Evolutionary conservation across 2,797 vertebrate species (phyloP).

Genomic region (Rhincodon typus): DNA sequence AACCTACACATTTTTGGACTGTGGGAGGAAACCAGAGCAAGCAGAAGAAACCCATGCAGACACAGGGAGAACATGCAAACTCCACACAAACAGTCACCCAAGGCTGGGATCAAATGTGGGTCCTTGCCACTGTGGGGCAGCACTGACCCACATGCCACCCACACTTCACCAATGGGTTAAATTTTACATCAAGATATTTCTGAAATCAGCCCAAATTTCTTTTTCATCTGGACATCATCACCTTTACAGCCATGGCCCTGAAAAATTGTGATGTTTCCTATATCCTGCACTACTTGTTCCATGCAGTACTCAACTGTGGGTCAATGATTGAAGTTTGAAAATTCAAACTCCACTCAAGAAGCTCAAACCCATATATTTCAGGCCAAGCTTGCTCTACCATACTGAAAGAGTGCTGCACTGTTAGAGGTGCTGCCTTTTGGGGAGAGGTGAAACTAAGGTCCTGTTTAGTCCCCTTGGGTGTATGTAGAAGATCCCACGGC

Average conservation of each 20-base stretch:
- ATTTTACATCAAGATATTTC: not conserved
- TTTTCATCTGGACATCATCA: not conserved
- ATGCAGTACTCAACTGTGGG: too few species aligned
- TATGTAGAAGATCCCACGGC: not conserved
- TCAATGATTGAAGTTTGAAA: too few species aligned
- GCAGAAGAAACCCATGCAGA: too few species aligned
- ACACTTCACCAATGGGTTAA: not conserved
- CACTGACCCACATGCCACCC: too few species aligned
- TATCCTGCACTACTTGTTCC: not conserved
- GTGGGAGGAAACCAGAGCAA: too few species aligned
- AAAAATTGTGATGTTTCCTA: not conserved
- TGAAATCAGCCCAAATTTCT: not conserved
- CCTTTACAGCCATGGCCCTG: not conserved
- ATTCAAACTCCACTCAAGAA: too few species aligned
- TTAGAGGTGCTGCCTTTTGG: not conserved
- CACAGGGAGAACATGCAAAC: too few species aligned
- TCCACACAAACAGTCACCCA: too few species aligned
- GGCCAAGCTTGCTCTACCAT: not conserved
- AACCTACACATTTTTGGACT: too few species aligned
- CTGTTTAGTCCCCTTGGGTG: not conserved
- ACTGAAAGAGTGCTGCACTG: not conserved
- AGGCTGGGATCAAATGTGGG: too few species aligned
- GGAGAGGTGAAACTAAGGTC: not conserved
- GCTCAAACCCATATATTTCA: too few species aligned
- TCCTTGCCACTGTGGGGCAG: too few species aligned